Percentiles rank a stretch among this genome's conserved stretches.
Conservation (phyloP, 2,113 vertebrate species). For the Mixornis gularis region DNA sequence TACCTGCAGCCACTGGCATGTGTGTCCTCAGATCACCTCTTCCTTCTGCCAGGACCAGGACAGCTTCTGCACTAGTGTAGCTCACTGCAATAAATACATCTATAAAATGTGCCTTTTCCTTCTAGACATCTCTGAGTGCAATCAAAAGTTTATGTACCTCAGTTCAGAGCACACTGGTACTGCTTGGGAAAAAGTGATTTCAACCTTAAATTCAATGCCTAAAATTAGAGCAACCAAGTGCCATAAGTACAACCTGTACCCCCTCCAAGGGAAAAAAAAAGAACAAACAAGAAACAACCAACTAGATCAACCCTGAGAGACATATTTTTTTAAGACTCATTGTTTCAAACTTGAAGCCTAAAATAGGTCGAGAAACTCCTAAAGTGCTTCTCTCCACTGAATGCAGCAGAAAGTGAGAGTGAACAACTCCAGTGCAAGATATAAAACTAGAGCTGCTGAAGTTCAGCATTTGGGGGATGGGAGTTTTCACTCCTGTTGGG, state of each 20-base stretch:
- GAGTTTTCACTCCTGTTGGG: background rate
- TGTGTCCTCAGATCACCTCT: background rate
- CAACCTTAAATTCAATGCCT: background rate
- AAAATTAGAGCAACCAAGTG: background rate
- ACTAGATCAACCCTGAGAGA: background rate
- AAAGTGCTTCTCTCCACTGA: background rate
- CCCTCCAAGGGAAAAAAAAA: background rate
- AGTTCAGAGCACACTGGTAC: background rate
- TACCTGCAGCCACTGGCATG: fast-evolving
- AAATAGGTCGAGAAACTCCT: background rate
- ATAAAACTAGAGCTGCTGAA: background rate
- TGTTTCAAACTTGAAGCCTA: background rate
- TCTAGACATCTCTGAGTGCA: background rate
- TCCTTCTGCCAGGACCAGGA: background rate
- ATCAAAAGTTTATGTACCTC: background rate
- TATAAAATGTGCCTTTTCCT: background rate
- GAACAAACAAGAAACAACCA: background rate
- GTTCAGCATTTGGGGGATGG: background rate
- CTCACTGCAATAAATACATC: background rate
- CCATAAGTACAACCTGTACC: background rate
- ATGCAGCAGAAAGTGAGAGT: background rate
- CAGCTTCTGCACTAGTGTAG: background rate
- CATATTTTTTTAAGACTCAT: background rate
- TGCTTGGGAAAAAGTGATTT: background rate
- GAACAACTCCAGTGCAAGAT: background rate